Evolutionary conservation across 2,113 vertebrate genomes (phyloP).

Genomic region (Microcebus lehilahytsara): DNA sequence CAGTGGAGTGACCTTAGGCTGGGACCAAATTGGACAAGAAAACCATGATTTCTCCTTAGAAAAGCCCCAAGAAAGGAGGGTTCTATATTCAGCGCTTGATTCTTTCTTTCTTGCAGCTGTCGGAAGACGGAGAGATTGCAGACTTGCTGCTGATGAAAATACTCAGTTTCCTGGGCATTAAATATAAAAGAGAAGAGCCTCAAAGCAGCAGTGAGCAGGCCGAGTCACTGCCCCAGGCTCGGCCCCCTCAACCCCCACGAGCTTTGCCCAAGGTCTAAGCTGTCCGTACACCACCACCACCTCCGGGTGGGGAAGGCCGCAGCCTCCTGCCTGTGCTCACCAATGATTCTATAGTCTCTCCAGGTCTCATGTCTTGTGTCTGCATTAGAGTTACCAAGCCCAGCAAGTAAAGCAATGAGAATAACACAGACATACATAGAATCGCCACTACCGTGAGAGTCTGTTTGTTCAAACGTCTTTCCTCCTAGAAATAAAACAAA

Average conservation of each 20-base stretch:
- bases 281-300: accelerated
- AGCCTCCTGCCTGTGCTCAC: not conserved
- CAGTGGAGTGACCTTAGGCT: not conserved
- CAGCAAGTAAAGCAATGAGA: not conserved
- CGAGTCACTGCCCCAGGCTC: accelerated
- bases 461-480: constrained; percentile 11
- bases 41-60: not conserved
- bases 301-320: accelerated
- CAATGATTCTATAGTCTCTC: not conserved
- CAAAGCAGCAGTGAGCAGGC: not conserved
- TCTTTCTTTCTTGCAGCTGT: constrained; percentile 84
- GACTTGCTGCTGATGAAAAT: constrained; percentile 93
- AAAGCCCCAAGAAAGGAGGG: not conserved
- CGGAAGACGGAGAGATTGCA: constrained; percentile 95
- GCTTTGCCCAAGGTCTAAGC: not conserved
- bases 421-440: not conserved
- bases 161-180: constrained; percentile 90
- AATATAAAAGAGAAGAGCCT: constrained; percentile 83
- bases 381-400: not conserved
- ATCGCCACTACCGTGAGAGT: not conserved
- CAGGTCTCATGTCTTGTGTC: not conserved
- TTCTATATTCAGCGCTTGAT: not conserved
- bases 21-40: not conserved
- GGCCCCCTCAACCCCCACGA: not conserved
- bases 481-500: constrained; percentile 49